Evolutionary conservation across 1,140 invertebrate genomes (phyloP).

Genomic region (Cryptotermes secundus): DNA sequence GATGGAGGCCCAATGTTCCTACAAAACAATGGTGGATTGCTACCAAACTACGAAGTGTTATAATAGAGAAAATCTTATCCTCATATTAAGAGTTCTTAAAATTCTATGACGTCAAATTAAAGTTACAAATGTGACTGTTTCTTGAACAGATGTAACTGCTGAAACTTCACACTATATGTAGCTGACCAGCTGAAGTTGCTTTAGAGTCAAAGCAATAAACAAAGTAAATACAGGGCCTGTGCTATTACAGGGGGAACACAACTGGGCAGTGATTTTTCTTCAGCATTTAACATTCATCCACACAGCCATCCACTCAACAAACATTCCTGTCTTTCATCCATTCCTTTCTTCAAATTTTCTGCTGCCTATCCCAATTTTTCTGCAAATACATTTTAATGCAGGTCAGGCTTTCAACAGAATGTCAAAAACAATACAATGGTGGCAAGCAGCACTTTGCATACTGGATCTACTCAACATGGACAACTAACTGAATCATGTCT

Average conservation of each 20-base stretch:
- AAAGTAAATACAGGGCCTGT: background rate
- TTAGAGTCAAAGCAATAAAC: background rate
- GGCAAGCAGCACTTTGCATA: background rate
- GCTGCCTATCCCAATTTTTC: background rate
- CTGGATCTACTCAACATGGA: background rate
- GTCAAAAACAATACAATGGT: conserved; percentile 1
- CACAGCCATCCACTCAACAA: background rate
- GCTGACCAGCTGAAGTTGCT: background rate
- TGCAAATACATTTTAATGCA: background rate
- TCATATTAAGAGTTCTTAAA: no score
- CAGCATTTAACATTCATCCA: background rate
- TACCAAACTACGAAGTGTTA: no score
- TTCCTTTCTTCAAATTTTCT: background rate
- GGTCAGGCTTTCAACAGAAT: background rate
- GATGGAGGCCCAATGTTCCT: no score
- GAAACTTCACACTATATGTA: background rate
- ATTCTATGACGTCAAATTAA: no score
- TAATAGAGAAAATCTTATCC: no score
- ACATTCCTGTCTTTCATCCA: background rate
- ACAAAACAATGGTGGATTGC: no score
- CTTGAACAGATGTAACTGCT: background rate
- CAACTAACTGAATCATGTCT: background rate
- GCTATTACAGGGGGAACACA: background rate
- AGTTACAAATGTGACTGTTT: no score
- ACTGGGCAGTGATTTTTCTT: conserved; percentile 9